Conservation (phyloP, 2,113 vertebrate genomes). For the Girardinichthys multiradiatus region DNA sequence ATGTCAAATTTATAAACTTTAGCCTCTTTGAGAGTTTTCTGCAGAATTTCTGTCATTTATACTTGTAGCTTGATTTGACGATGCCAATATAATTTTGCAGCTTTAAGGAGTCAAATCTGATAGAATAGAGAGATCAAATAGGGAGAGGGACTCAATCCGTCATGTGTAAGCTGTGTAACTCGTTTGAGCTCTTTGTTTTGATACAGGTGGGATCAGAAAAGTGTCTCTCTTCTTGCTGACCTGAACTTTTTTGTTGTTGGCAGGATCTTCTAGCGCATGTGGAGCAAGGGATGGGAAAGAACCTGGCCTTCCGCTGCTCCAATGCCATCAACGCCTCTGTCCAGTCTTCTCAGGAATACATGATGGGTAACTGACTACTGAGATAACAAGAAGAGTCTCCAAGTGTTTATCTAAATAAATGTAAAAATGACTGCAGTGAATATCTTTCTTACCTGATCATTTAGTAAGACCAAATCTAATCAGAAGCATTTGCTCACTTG, state of each 20-base stretch:
- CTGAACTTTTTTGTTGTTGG: conserved; percentile 12
- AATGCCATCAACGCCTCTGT: conserved; percentile 88
- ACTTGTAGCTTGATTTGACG: too few species aligned
- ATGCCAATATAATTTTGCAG: not conserved
- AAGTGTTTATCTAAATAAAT: too few species aligned
- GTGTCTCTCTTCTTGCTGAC: not conserved
- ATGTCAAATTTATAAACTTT: too few species aligned
- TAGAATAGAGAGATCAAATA: too few species aligned
- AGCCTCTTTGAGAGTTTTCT: too few species aligned
- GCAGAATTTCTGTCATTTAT: too few species aligned
- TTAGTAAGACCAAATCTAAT: conserved; percentile 24
- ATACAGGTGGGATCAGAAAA: not conserved
- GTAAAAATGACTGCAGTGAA: too few species aligned
- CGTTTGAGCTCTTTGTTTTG: not conserved
- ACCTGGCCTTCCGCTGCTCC: conserved; percentile 93
- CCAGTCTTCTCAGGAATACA: conserved; percentile 89
- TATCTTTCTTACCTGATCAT: not conserved
- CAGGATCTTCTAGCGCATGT: conserved; percentile 92
- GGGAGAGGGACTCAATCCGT: too few species aligned
- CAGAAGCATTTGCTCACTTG: conserved; percentile 9
- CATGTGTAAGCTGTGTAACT: too few species aligned
- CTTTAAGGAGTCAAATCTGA: not conserved
- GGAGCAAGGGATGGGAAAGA: conserved; percentile 96
- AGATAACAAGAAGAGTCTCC: not conserved
- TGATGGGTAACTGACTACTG: conserved; percentile 84